Evolutionary conservation across 2,888 invertebrate species (phyloP), one percentile per base, ranked within the genome.

Genomic region (Auanema freiburgensis): DNA sequence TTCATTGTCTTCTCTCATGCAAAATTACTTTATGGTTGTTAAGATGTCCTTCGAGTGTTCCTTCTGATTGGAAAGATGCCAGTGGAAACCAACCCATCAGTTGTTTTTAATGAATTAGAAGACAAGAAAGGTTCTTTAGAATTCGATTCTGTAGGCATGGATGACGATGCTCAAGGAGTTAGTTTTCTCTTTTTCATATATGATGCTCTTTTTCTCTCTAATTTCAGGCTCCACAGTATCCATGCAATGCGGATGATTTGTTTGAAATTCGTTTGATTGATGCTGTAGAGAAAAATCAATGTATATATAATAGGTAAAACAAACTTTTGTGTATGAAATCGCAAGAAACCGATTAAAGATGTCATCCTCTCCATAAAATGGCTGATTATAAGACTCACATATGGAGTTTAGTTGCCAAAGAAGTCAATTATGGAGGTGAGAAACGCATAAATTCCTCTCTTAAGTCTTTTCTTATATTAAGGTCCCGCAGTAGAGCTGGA

Each of bases 341-440:
- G n/a, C n/a, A 40, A 25, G 40, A 21, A 51, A 12, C 5, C 40
- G 3, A 12, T 53, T 55, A 14, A 54, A 66, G 66, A 50, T 69
- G 63, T 54, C 69, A 72, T 46, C 69, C 72, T 24, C 50, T 70
- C 57, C 70, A 72, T 61, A 72, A 72, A 58, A 59, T 67, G 50
- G 54, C 65, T 46, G 70, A 70, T 25, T 68, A 65, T 57, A 66
- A 67, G 43, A 59, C 63, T 43, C 63, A 65, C 49, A 57, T 72
- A 4, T 72, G 72, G 72, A 59, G 57, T 44, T 50, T 56, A 53
- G 69, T 72, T 41, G 57, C 65, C 21, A 50, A 53, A 21, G 66
- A 72, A 43, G 59, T 65, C 33, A 58, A 51, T 2, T 52, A 24
- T 52, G 53, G 53, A 52, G 21, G 53, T 52, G 53, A 24, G 53